Conservation (phyloP, 2,888 invertebrate genomes). For the Nasonovia ribisnigri region DNA sequence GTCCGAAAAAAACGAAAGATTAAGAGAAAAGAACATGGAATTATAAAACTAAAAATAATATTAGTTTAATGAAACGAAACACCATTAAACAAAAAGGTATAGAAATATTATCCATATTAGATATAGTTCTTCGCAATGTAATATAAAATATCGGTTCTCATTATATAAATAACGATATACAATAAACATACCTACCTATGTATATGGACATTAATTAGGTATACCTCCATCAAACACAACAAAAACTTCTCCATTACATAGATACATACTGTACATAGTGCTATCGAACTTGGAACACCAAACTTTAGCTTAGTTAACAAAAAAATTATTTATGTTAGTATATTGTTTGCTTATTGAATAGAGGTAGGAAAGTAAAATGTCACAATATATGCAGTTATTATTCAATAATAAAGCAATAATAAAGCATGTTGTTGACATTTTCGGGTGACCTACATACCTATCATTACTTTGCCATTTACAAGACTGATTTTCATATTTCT, state of each 20-base stretch:
- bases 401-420: conserved; percentile 54
- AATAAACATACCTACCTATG: neutral
- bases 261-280: neutral
- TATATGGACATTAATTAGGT: neutral
- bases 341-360: conserved; percentile 37
- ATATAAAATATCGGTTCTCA: neutral
- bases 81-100: neutral
- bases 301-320: conserved; percentile 41
- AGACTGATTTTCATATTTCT: neutral
- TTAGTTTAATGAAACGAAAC: neutral
- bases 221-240: neutral
- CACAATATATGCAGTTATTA: conserved; percentile 37
- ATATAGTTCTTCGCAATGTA: neutral
- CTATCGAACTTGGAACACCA: neutral
- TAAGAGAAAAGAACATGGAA: neutral
- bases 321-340: neutral
- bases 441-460: conserved; percentile 46
- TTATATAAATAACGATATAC: neutral
- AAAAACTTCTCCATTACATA: neutral
- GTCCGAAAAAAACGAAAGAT: neutral
- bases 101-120: neutral
- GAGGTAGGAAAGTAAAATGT: conserved; percentile 39
- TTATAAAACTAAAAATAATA: neutral
- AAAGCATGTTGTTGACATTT: conserved; percentile 52
- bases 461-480: neutral